A percentile compares a stretch with the other conserved stretches of the same genome.
phyloP scores from a whole-genome alignment of 2,797 vertebrate species.

The Heterohyrax brucei region DNA sequence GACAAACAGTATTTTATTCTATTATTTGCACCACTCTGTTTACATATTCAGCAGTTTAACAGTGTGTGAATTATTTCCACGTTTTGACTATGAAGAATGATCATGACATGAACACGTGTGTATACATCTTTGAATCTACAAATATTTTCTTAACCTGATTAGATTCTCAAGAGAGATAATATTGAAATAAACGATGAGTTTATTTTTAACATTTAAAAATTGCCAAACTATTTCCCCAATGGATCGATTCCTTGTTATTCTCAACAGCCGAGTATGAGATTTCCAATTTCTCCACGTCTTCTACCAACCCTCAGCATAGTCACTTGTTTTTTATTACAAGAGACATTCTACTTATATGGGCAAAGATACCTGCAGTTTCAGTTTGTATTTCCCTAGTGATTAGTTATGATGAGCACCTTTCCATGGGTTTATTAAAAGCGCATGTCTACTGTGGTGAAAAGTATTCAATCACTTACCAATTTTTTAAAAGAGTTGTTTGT shows the following conservation, averaged over 20 bases:
- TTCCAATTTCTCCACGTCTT: no score
- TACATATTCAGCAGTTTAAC: not conserved
- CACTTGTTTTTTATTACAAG: no score
- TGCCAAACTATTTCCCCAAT: not conserved
- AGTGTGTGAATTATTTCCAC: not conserved
- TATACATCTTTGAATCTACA: not conserved
- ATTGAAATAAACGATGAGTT: not conserved
- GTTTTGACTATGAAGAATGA: not conserved
- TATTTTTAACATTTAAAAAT: not conserved
- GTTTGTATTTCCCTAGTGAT: not conserved
- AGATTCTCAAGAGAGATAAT: not conserved
- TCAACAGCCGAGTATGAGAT: no score
- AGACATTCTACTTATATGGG: not conserved
- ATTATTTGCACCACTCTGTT: not conserved
- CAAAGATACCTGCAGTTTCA: not conserved
- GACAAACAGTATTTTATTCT: not conserved
- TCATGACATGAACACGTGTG: not conserved
- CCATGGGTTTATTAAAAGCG: not conserved
- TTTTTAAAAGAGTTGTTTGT: not conserved
- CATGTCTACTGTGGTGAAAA: not conserved
- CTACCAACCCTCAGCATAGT: not conserved
- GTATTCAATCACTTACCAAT: not conserved
- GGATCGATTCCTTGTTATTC: no score
- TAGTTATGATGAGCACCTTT: not conserved
- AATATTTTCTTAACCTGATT: not conserved